Base-by-base conservation (phyloP, 2,888 invertebrate genomes). In the Amphipoea oculea region DNA sequence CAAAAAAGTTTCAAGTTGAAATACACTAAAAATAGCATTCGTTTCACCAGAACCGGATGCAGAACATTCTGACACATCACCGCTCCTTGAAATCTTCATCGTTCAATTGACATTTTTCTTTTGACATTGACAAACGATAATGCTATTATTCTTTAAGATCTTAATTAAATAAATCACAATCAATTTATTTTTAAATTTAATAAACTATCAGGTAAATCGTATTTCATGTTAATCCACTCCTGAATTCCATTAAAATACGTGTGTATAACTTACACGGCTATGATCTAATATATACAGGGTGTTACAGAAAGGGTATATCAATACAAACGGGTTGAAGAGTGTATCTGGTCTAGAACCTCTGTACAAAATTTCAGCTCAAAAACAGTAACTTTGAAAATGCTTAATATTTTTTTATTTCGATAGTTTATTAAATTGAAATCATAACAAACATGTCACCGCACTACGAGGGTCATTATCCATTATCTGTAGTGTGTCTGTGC, bases 1-100 rank as follows among this genome's bases (percentile, higher is more conserved):
- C 45, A 70, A 78, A 77, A 81, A 73, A 71, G 14, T 48, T 75
- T 65, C 6, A 54, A 63, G 29, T 42, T 69, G 12, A 23, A 62
- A 72, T 23, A 36, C 7, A 42, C 48, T 5, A 54, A 65, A 66
- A 51, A 36, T 48, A 14, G n/a, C 40, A 72, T 63, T n/a, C 9
- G 29, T 45, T 68, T 51, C 57, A 65, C 67, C 54, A 76, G 76
- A 71, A 81, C 68, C 72, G 73, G 72, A 85, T 73, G 45, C 40
- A 20, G n/a, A 68, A 74, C 42, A 40, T 71, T 74, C 54, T 71
- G 36, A 68, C 23, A 48, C 20, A 72, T 29, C 20, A 66, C 20
- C 4, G 36, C 62, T 76, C 45, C 54, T 70, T 65, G 14, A 48
- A 11, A n/a, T 63, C 36, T 51, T 40, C 4, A 12, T 51, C 14